Percentiles rank a stretch among this genome's conserved stretches.
Evolutionary conservation across 2,113 vertebrate genomes (phyloP).

Genomic region (Poicephalus meyeri): DNA sequence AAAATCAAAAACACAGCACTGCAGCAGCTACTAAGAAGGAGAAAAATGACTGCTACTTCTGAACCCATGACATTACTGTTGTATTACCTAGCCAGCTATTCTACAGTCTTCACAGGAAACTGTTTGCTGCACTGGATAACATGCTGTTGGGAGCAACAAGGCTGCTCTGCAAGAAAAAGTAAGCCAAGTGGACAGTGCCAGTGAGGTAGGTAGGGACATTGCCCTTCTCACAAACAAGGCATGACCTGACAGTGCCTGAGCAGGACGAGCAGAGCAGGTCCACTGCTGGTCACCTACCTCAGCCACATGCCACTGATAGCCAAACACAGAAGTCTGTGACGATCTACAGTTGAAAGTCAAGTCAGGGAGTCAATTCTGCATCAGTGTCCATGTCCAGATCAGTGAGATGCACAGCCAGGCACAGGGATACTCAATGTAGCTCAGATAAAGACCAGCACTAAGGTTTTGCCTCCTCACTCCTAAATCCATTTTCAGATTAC

Average conservation of each 20-base stretch:
- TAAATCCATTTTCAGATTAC: not conserved
- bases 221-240: not conserved
- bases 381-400: not conserved
- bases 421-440: not conserved
- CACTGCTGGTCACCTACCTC: not conserved
- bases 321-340: not conserved
- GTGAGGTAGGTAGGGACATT: not conserved
- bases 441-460: not conserved
- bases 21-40: no score
- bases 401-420: not conserved
- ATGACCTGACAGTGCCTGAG: not conserved
- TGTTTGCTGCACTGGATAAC: not conserved
- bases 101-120: not conserved
- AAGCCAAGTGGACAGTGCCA: not conserved
- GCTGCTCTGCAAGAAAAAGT: not conserved
- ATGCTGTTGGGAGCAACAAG: not conserved
- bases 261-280: not conserved
- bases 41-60: no score
- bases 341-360: not conserved
- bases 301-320: not conserved
- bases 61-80: not conserved
- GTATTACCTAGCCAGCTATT: not conserved
- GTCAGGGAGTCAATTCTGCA: not conserved
- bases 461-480: not conserved
- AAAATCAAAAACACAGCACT: no score